These are phyloP conservation scores for Cosmia trapezina DNA, from an alignment of 2,888 invertebrate species.

Conservation along the genomic window DNA sequence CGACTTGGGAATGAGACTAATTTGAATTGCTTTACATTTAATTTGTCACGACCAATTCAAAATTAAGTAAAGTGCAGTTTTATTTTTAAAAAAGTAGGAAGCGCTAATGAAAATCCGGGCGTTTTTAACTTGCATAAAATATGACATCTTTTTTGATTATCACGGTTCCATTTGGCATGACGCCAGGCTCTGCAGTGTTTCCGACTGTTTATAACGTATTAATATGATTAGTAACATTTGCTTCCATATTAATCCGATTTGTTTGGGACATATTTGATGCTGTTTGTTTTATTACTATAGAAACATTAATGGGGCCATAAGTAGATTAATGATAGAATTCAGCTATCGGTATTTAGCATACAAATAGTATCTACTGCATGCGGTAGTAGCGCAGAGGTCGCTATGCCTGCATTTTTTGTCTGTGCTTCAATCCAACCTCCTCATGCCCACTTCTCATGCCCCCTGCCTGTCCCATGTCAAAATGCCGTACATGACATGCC, in stretches of 20 bases:
- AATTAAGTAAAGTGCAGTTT: slow-evolving; percentile 17
- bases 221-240: slow-evolving; percentile 55
- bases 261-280: slow-evolving; percentile 28
- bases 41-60: slow-evolving; percentile 7
- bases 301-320: not conserved
- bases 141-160: slow-evolving; percentile 57
- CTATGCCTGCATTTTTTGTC: too few relatives aligned
- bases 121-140: slow-evolving; percentile 51
- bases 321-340: slow-evolving; percentile 11
- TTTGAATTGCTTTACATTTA: slow-evolving; percentile 22
- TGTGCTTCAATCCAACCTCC: too few relatives aligned
- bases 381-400: too few relatives aligned
- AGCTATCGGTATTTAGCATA: not conserved
- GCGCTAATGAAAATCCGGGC: slow-evolving; percentile 35
- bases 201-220: slow-evolving; percentile 52
- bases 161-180: slow-evolving; percentile 51
- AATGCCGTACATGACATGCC: too few relatives aligned
- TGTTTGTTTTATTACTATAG: slow-evolving; percentile 46
- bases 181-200: slow-evolving; percentile 48
- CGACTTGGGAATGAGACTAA: slow-evolving; percentile 20
- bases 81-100: slow-evolving; percentile 21
- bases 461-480: too few relatives aligned
- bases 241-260: slow-evolving; percentile 49
- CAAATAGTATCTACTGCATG: too few relatives aligned
- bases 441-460: too few relatives aligned